Base-by-base conservation (phyloP, 1,140 invertebrate genomes). In the Contarinia nasturtii region DNA sequence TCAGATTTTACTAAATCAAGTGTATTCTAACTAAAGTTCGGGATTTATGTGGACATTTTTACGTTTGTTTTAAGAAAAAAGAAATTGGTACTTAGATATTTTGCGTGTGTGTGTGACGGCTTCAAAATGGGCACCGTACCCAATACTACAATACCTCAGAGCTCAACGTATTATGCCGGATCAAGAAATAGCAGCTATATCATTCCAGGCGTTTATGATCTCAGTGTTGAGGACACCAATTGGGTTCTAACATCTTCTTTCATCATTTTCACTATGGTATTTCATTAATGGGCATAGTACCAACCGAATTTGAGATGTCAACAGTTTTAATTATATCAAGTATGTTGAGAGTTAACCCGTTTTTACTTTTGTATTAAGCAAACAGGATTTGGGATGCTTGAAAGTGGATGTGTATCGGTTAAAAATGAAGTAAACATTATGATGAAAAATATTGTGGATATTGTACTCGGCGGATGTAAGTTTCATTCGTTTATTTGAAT, bases 351-450 rank as follows among this genome's bases (percentile, higher is more conserved):
- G 18, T 41, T 8, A 33, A 41, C 4, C 41, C 27, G n/a, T 33
- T 34, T 47, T n/a, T 10, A 14, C 12, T 7, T 44, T n/a, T n/a
- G n/a, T n/a, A n/a, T n/a, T 2, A 7, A 33, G 22, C 10, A 14
- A 14, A 10, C 12, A 86, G 85, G 88, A 44, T 94, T 93, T 57
- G 88, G 88, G 7, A 82, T 94, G 73, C 59, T 94, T 46, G 89
- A 94, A 61, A 88, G 86, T 1, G 90, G 90, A 7, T 88, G 86
- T 54, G 89, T 93, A 0, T 89, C 86, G 1, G 72, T 87, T 22
- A 94, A 93, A 66, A 93, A 93, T 57, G 90, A 93, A 71, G 86
- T 91, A 0, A 92, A 93, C 56, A 92, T 93, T n/a, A 92, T 93
- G 88, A 89, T 93, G 82, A 93, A 92, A 63, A 94, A 94, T 57